Base-by-base conservation (phyloP, 2,797 vertebrate genomes). In the Pagetopsis macropterus region DNA sequence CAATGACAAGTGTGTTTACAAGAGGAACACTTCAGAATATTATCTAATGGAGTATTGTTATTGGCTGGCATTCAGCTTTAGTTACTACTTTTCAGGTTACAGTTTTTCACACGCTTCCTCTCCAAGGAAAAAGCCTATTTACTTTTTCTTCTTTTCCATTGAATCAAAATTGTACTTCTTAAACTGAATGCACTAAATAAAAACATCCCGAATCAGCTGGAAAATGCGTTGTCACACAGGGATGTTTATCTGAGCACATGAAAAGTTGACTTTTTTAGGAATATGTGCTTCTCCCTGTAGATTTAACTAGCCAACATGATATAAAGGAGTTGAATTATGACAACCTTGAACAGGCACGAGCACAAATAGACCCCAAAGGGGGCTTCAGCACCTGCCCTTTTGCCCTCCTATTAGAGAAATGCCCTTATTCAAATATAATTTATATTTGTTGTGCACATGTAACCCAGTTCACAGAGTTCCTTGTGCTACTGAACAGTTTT, bases 21-120 rank as follows among this genome's bases (percentile, higher is more conserved):
- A 23, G 51, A 54, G 31, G 43, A 41, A 10, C 31, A 54, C 9
- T 60, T 21, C 31, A 37, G 27, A 60, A 57, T 59, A 46, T 49
- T 66, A 19, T 40, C 46, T 12, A 3, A 15, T 43, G 63, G 46
- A 60, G 62, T 41, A n/a, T 71, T 75, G 33, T 60, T 65, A 71
- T 65, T 79, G 73, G 48, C 23, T 31, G 51, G 23, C 4, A 15
- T 4, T 45, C 19, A 54, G 23, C 13, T 51, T 51, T 23, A 51
- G 50, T 54, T 37, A 37, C 33, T 52, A 27, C 51, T 52, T 52
- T 52, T 52, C 51, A 52, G 13, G 27, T 52, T 15, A 54, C 51
- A 54, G 7, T 23, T 37, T 37, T 37, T 9, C 50, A 7, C 7
- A 51, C 49, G 19, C 2, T 23, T 27, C 23, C 13, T 7, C 1